Base-by-base conservation (phyloP, 2,797 vertebrate species). In the Helarctos malayanus region DNA sequence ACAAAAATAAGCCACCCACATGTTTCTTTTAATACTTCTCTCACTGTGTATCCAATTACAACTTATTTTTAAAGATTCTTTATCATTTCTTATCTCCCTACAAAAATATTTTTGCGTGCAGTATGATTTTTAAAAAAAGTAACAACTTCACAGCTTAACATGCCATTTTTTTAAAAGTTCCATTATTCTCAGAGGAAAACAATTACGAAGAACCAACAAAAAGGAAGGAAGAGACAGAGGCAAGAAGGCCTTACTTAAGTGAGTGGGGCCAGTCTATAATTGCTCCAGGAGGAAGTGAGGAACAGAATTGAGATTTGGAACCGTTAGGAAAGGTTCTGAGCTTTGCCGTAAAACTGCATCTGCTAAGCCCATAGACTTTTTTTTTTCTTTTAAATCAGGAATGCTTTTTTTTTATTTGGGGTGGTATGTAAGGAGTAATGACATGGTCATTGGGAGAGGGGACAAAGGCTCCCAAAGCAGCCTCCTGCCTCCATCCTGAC, bases 161-260 rank as follows among this genome's bases (percentile, higher is more conserved):
- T 14, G 10, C 12, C 4, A 41, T 19, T 54, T 87, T 41, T 88
- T 49, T 0, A 32, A 94, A 57, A 95, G 21, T 7, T 52, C 54
- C 1, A 59, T 95, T 76, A 80, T 81, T 91, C 79, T 81, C 83
- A 91, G 25, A 89, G 56, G 61, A 96, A 96, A 96, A 82, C 2
- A 78, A 47, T 14, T 47, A 23, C 84, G 47, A 81, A 45, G 41
- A 45, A 54, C 12, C 65, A 76, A n/a, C 21, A 82, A 71, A 91
- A 35, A 38, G 27, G 41, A 79, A 82, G 47, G 16, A 65, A 45
- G 25, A 47, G 29, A 78, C 16, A 89, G 29, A 35, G 9, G 5
- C 25, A 87, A 91, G 41, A 12, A 56, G 52, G 25, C 3, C 13
- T 73, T 45, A 1, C 38, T 45, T 52, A 73, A 68, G 19, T 8